Evolutionary conservation across 2,797 vertebrate species (phyloP), one percentile per base, ranked within the genome.

Genomic region (Peromyscus nudipes): DNA sequence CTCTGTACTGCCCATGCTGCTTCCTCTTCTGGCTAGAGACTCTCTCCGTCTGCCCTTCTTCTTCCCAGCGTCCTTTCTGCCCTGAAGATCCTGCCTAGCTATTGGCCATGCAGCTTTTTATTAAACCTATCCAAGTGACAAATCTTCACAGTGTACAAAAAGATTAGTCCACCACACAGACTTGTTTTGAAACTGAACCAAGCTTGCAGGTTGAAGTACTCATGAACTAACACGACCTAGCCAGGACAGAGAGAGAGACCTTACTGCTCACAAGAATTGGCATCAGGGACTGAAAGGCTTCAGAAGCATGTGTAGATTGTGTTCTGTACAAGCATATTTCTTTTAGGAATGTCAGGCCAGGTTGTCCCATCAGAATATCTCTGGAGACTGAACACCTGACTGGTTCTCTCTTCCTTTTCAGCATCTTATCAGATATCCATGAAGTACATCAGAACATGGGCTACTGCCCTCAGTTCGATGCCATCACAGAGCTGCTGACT

Each of bases 401-500:
- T 49, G 25, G 65, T 37, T 34, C 27, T 69, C 73, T 92, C 97
- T 96, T 97, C 1, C 90, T 90, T 79, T 69, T 25, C 94, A 99
- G 99, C 81, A 99, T 99, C 97, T 99, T 99, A 95, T 99, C 99
- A 71, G 98, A 99, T 97, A 99, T 99, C 79, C 99, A 99, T 0
- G 99, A 99, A 96, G 99, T 99, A 34, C 99, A 99, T 96, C 99
- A 98, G 98, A 99, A 99, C 98, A 99, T 99, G 99, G 99, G 99
- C 4, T 99, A 99, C 97, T 99, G 99, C 88, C 99, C 99, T 76
- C 99, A 99, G 98, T 99, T 99, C 2, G 99, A 99, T 96, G 99
- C 99, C 97, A 99, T 99, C 97, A 99, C 99, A 10, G 99, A 99
- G 62, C 99, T 99, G 93, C 98, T 99, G 97, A 99, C 99, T 0